Evolutionary conservation across 2,888 invertebrate genomes (phyloP).

Genomic region (Melanotus villosus): DNA sequence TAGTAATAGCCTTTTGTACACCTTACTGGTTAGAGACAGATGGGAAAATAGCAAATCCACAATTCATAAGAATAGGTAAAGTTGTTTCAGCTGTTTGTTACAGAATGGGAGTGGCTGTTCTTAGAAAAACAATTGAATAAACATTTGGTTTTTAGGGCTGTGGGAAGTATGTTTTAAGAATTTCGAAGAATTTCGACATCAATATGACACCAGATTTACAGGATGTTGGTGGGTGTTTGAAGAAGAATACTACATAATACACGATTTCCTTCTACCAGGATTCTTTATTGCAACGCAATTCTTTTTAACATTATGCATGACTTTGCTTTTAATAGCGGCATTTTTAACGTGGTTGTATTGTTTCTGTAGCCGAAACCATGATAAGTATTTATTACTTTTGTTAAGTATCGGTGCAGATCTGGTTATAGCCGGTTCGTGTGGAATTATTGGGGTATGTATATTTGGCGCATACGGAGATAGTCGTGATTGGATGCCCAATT

Average conservation of each 20-base stretch:
- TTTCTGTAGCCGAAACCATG: slow-evolving; percentile 82
- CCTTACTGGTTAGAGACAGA: slow-evolving; percentile 92
- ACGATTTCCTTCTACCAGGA: slow-evolving; percentile 88
- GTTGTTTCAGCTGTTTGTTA: neutral
- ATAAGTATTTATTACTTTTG: slow-evolving; percentile 81
- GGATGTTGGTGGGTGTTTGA: slow-evolving; percentile 99
- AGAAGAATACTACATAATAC: slow-evolving; percentile 96
- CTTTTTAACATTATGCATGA: slow-evolving; percentile 91
- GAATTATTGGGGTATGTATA: slow-evolving; percentile 86
- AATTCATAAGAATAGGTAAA: slow-evolving; percentile 84
- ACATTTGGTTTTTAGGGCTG: slow-evolving; percentile 75
- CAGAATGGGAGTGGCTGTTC: slow-evolving; percentile 57
- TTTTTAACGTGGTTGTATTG: slow-evolving; percentile 82
- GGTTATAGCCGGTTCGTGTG: slow-evolving; percentile 82
- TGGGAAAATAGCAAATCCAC: slow-evolving; percentile 82
- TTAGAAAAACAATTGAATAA: slow-evolving; percentile 2
- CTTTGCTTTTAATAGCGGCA: slow-evolving; percentile 82
- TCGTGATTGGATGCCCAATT: slow-evolving; percentile 95
- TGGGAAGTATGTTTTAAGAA: slow-evolving; percentile 96
- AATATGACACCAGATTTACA: slow-evolving; percentile 86
- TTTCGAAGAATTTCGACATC: slow-evolving; percentile 88
- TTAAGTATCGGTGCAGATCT: slow-evolving; percentile 82
- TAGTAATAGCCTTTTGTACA: slow-evolving; percentile 86
- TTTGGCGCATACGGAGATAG: slow-evolving; percentile 94
- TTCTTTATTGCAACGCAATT: slow-evolving; percentile 96